A percentile compares a stretch with the other conserved stretches of the same genome.
Evolutionary conservation across 2,888 invertebrate species (phyloP).

Genomic region (Amphiduros pacificus): DNA sequence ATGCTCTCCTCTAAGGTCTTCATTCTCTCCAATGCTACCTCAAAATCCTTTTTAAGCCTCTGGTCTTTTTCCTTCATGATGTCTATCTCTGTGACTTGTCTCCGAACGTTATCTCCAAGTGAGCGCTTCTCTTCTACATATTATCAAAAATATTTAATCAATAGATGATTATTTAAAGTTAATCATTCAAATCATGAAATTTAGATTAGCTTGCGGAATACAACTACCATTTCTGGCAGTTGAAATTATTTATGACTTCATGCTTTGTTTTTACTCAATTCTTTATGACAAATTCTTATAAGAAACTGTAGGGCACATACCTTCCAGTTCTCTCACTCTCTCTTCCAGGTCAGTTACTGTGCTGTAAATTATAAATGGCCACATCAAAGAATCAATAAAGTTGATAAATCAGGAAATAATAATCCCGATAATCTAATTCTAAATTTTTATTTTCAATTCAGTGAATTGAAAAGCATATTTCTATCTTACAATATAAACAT

Average conservation of each 20-base stretch:
- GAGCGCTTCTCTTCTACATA: slow-evolving; percentile 41
- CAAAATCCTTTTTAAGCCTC: slow-evolving; percentile 44
- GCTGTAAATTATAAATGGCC: slow-evolving; percentile 33
- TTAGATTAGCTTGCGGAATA: too few relatives aligned
- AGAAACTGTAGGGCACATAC: slow-evolving; percentile 31
- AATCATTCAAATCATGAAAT: too few relatives aligned
- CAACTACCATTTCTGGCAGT: not conserved
- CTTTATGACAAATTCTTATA: not conserved
- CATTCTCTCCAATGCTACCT: slow-evolving; percentile 38
- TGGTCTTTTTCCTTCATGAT: slow-evolving; percentile 48
- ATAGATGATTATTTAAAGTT: not conserved
- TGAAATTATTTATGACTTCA: not conserved
- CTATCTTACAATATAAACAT: too few relatives aligned
- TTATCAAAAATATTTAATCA: not conserved
- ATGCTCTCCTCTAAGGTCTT: slow-evolving; percentile 47
- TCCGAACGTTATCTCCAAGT: slow-evolving; percentile 39
- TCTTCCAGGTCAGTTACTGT: slow-evolving; percentile 42
- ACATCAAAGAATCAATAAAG: too few relatives aligned
- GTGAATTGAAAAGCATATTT: too few relatives aligned
- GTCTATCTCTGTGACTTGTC: slow-evolving; percentile 44
- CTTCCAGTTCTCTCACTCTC: slow-evolving; percentile 43
- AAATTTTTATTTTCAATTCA: too few relatives aligned
- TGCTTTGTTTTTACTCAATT: not conserved
- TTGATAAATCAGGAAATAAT: too few relatives aligned
- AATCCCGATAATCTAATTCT: too few relatives aligned